Base-by-base conservation (phyloP, 2,888 invertebrate genomes). In the Eledona agricola region DNA sequence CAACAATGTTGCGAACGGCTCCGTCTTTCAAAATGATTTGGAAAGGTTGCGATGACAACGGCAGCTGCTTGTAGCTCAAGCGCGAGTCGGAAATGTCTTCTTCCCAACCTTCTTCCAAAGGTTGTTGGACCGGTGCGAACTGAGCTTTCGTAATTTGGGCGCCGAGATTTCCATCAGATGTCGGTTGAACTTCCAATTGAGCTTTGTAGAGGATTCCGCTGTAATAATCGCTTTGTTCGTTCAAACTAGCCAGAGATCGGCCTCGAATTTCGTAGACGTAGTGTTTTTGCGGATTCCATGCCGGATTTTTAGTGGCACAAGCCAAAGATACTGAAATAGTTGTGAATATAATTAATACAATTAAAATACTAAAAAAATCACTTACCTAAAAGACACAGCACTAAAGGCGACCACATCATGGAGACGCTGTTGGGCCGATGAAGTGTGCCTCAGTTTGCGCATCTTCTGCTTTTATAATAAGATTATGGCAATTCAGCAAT, bases 21-120 rank as follows among this genome's bases (percentile, higher is more conserved):
- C 88, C 88, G 35, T 85, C 82, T 45, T 82, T 78, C 54, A 83
- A 67, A 13, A 73, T 72, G 58, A 88, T 81, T 70, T 85, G 80
- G 73, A 89, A 88, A 1, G 84, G 79, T 50, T 82, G 78, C 25
- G 80, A 78, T 47, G 81, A 77, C 43, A 83, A 71, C 9, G 79
- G 75, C n/a, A 85, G 76, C 2, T 78, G 75, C 57, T 81, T 73
- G 72, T 79, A 85, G 52, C 78, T 76, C 12, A 86, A 72, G 58
- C 80, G 63, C 19, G 74, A 62, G n/a, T 80, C 77, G 1, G 79
- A 77, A 53, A 83, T 75, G 10, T 75, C 58, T 7, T 75, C 66
- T 2, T 74, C 69, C 78, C 80, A 80, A 0, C 83, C 80, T 6
- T 76, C 73, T 1, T 78, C 72, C 15, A 87, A 71, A 13, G 79